Evolutionary conservation across 1,140 invertebrate species (phyloP).

Genomic region (Augochlora pura): DNA sequence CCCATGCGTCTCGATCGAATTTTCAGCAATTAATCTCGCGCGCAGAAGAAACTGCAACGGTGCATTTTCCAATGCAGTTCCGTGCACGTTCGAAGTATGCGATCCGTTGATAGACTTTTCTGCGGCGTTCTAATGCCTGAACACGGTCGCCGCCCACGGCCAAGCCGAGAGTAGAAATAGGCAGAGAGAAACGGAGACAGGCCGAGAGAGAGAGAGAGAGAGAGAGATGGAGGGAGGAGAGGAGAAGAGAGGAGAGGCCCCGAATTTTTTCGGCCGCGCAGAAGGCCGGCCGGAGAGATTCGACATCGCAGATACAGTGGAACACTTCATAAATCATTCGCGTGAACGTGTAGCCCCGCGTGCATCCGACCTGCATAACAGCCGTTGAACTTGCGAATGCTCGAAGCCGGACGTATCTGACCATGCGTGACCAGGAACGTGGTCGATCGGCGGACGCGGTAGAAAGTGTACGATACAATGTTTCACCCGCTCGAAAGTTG

Average conservation of each 20-base stretch:
- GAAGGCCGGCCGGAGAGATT: slow-evolving; percentile 23
- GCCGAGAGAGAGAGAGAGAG: background rate
- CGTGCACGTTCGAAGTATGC: background rate
- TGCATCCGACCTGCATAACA: slow-evolving; percentile 59
- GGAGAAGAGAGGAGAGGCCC: background rate
- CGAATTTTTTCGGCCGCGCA: slow-evolving; percentile 1
- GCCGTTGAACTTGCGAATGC: slow-evolving; percentile 58
- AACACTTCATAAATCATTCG: slow-evolving; percentile 54
- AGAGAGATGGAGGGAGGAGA: too few species aligned
- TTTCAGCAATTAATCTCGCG: too few species aligned
- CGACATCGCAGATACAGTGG: slow-evolving; percentile 39
- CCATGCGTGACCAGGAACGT: slow-evolving; percentile 61
- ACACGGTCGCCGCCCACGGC: background rate
- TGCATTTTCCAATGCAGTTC: too few species aligned
- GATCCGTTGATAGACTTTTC: background rate
- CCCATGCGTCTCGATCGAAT: too few species aligned
- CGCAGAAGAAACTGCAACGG: too few species aligned
- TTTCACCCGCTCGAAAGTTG: background rate
- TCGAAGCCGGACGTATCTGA: slow-evolving; percentile 56
- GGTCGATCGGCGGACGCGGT: slow-evolving; percentile 38
- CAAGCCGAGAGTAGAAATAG: background rate
- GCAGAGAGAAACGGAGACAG: background rate
- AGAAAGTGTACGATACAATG: slow-evolving; percentile 44
- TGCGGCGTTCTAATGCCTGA: background rate
- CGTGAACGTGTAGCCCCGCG: slow-evolving; percentile 37